Base-by-base conservation (phyloP, 2,797 vertebrate species). In the Scolopax rusticola region DNA sequence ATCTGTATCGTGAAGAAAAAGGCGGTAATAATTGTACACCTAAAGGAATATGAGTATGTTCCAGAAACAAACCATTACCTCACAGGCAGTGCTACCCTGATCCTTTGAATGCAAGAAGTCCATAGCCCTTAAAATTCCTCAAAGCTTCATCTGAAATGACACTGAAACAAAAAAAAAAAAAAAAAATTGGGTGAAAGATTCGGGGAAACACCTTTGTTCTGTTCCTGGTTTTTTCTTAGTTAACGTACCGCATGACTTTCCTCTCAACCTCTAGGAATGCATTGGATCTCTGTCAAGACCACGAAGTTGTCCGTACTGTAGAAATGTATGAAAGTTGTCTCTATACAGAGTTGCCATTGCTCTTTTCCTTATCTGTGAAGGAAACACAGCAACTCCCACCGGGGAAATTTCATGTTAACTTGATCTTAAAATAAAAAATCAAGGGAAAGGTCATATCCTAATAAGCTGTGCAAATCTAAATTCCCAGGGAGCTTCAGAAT, bases 401-500 rank as follows among this genome's bases (percentile, higher is more conserved):
- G 98, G 99, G 99, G 98, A 98, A 98, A 99, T 99, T 98, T 98
- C 96, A 97, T 98, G 97, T 98, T 98, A 98, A 98, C 98, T 98
- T 84, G 97, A 98, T 98, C 98, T 99, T 99, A 99, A 99, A 99
- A 99, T 98, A 99, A 99, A 98, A 98, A 99, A 98, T 98, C 97
- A 97, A 98, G 98, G 97, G 98, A 99, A 98, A 99, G 99, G 99
- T 99, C 98, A 98, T 96, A 99, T 99, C 98, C 99, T 99, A 98
- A 98, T 97, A 98, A 98, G 98, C 98, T 98, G 98, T 98, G 97
- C 97, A 99, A 98, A 98, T 98, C 87, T 91, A 97, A 98, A 98
- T 99, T 99, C 99, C 98, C 98, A 99, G 98, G 98, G 98, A 99
- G 98, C 97, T 96, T 97, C 94, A 94, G 93, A 98, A 98, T 98